Evolutionary conservation across 2,797 vertebrate species (phyloP).

Genomic region (Cirrhinus mrigala): DNA sequence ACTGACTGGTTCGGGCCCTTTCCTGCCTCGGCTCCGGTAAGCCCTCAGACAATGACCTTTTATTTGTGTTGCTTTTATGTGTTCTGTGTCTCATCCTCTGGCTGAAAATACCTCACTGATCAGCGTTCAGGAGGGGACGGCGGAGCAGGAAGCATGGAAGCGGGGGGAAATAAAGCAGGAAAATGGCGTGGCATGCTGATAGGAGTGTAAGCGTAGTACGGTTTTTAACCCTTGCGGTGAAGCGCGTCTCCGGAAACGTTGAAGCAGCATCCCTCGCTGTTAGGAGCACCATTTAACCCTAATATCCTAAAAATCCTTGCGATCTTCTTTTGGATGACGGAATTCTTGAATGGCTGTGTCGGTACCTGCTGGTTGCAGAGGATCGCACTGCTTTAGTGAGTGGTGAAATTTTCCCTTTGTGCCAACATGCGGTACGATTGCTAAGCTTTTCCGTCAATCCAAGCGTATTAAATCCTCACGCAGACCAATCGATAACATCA

Average conservation of each 20-base stretch:
- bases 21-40: constrained; percentile 81
- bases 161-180: constrained; percentile 70
- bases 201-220: constrained; percentile 65
- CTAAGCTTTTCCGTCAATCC: constrained; percentile 42
- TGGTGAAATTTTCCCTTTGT: constrained; percentile 62
- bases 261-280: constrained; percentile 65
- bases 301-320: constrained; percentile 38
- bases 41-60: constrained; percentile 82
- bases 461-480: constrained; percentile 23
- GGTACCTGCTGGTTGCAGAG: constrained; percentile 47
- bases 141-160: constrained; percentile 62
- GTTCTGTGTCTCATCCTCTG: constrained; percentile 63
- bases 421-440: constrained; percentile 54
- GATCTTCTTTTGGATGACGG: constrained; percentile 50
- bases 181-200: constrained; percentile 77
- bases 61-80: constrained; percentile 77
- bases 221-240: constrained; percentile 77
- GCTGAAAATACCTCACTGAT: constrained; percentile 68
- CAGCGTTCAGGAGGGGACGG: constrained; percentile 71
- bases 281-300: constrained; percentile 45
- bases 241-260: constrained; percentile 66
- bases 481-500: constrained; percentile 19
- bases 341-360: constrained; percentile 59
- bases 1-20: constrained; percentile 82
- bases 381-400: constrained; percentile 55